Base-by-base conservation (phyloP, 2,113 vertebrate species). In the Bubo scandiacus region DNA sequence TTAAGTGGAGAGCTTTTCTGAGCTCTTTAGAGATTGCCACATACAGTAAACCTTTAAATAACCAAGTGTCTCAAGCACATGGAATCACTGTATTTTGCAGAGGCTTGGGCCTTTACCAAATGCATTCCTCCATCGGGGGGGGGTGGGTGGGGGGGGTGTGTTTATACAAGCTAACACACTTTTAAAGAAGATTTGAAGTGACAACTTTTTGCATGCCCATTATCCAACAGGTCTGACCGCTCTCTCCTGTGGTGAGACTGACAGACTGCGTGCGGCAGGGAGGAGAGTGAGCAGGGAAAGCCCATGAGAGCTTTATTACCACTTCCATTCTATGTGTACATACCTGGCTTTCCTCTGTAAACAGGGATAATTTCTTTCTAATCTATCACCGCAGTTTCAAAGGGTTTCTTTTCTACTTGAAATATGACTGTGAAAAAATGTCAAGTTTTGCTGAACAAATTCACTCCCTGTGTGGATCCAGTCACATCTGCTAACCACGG, bases 401-500 rank as follows among this genome's bases (percentile, higher is more conserved):
- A 86, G 29, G 61, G 15, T 49, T 92, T 83, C 30, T 96, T 91
- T 88, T 73, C 73, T 6, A 3, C 73, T 87, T 85, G 70, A 89
- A 94, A 92, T 13, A 16, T 14, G 70, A 55, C 73, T 89, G n/a
- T 1, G 4, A 71, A 92, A 94, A 96, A 91, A 94, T 66, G 62
- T 95, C 78, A 94, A 34, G 45, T 87, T 94, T 92, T 85, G 86
- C 5, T 38, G 88, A 95, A 92, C 81, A 92, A 92, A 97, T 92
- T 91, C 62, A 42, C 59, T 97, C 94, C 38, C 91, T 91, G 84
- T 83, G 81, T 95, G 94, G 90, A 96, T 95, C 91, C 92, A 94
- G 92, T 95, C 94, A 92, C 94, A 96, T 96, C 95, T 95, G 95
- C 71, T 95, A 93, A 91, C 70, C 51, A 87, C 73, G 29, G 66